A percentile compares a stretch with the other conserved stretches of the same genome.
Evolutionary conservation across 2,888 invertebrate genomes (phyloP).

Genomic region (Drosophila meridionalis): DNA sequence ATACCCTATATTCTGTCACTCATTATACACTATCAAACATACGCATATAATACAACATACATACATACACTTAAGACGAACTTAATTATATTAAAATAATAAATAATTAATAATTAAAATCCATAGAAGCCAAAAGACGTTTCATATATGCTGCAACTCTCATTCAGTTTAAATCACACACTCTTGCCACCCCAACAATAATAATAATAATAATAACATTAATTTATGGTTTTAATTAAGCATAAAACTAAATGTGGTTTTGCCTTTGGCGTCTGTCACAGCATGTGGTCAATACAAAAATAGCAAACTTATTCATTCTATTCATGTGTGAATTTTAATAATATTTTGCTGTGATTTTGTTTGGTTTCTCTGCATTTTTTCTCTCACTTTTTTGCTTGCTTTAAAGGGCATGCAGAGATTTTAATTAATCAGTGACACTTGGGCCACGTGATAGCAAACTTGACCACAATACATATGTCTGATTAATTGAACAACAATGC

Average conservation of each 20-base stretch:
- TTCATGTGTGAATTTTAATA: slow-evolving; percentile 4
- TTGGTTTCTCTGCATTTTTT: not conserved
- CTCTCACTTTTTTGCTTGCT: not conserved
- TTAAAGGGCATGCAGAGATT: slow-evolving; percentile 32
- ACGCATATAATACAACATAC: too few relatives aligned
- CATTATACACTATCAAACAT: too few relatives aligned
- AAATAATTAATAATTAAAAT: too few relatives aligned
- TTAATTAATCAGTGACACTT: slow-evolving; percentile 72
- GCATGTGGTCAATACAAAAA: slow-evolving; percentile 16
- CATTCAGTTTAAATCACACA: not conserved
- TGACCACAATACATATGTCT: slow-evolving; percentile 50
- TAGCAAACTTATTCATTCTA: not conserved
- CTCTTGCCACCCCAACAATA: not conserved
- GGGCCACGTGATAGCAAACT: slow-evolving; percentile 15
- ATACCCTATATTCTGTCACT: too few relatives aligned
- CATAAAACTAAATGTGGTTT: slow-evolving; percentile 14
- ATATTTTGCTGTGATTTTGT: slow-evolving; percentile 2
- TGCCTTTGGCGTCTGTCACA: slow-evolving; percentile 12
- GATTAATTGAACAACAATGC: slow-evolving; percentile 72
- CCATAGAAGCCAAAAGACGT: too few relatives aligned
- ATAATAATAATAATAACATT: not conserved
- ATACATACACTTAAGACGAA: too few relatives aligned
- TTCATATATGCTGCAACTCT: too few relatives aligned
- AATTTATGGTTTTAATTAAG: slow-evolving; percentile 23
- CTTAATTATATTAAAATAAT: too few relatives aligned